Evolutionary conservation across 1,140 invertebrate species (phyloP).

Genomic region (Orussus abietinus): DNA sequence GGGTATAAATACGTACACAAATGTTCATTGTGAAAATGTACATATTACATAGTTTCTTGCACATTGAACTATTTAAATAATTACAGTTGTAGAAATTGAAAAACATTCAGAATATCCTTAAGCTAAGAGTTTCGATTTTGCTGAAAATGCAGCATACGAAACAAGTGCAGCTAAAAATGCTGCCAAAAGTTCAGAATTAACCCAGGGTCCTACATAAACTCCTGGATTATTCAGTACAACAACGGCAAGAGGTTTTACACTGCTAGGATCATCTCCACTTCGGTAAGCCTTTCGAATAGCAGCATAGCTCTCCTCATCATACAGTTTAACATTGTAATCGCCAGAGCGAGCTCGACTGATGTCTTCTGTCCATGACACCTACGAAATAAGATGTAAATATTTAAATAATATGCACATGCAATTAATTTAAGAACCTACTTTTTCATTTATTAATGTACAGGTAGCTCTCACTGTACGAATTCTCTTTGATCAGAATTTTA

Average conservation of each 20-base stretch:
- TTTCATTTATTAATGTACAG: no score
- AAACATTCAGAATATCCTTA: slow-evolving; percentile 36
- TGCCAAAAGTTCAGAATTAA: slow-evolving; percentile 89
- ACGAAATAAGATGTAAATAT: background rate
- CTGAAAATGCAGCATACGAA: slow-evolving; percentile 81
- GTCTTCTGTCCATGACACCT: slow-evolving; percentile 92
- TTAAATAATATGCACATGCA: background rate
- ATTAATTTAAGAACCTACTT: no score
- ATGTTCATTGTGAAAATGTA: slow-evolving; percentile 1
- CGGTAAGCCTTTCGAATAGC: slow-evolving; percentile 73
- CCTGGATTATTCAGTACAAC: slow-evolving; percentile 78
- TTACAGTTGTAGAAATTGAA: slow-evolving; percentile 19
- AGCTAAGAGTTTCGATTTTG: slow-evolving; percentile 74
- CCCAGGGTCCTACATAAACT: slow-evolving; percentile 85
- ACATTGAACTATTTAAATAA: slow-evolving; percentile 3
- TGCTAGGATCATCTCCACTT: slow-evolving; percentile 62
- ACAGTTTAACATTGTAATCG: slow-evolving; percentile 74
- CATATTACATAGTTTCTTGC: background rate
- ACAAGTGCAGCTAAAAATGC: slow-evolving; percentile 72
- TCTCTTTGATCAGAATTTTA: no score
- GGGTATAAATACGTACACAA: slow-evolving; percentile 15
- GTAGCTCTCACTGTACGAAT: no score
- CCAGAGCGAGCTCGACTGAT: slow-evolving; percentile 75
- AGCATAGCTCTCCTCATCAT: slow-evolving; percentile 88
- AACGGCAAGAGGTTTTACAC: slow-evolving; percentile 70